phyloP scores from a whole-genome alignment of 2,113 vertebrate species.

The Cyanistes caeruleus region DNA sequence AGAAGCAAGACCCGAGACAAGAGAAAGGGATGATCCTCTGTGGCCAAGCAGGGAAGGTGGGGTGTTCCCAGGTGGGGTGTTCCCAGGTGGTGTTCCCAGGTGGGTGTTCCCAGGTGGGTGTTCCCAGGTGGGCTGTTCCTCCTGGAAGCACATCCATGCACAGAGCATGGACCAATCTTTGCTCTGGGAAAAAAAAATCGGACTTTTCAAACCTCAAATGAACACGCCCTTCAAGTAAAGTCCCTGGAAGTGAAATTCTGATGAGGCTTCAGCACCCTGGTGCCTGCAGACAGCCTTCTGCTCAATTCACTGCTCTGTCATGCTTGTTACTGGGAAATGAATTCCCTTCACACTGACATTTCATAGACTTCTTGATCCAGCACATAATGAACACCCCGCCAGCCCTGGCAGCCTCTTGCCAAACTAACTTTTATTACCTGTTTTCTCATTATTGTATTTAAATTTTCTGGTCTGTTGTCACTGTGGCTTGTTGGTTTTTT shows the following conservation, averaged over 20 bases:
- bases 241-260: constrained; percentile 24
- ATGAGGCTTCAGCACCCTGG: constrained; percentile 16
- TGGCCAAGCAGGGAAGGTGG: not conserved
- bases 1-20: not conserved
- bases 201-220: not conserved
- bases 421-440: constrained; percentile 51
- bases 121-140: not conserved
- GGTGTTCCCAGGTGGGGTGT: not conserved
- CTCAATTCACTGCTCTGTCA: constrained; percentile 46
- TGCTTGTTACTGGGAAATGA: constrained; percentile 67
- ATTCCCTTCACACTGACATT: constrained; percentile 67
- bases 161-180: not conserved
- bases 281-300: constrained; percentile 35
- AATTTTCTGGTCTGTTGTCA: not conserved
- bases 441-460: constrained; percentile 52
- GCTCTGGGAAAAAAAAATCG: not conserved
- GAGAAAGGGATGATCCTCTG: not conserved
- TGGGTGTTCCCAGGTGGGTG: not conserved
- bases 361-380: constrained; percentile 58
- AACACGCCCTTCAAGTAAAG: not conserved
- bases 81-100: not conserved
- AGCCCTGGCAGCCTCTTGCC: constrained; percentile 40
- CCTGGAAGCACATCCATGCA: not conserved
- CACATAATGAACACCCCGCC: constrained; percentile 52
- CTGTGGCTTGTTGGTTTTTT: not conserved